Conservation (phyloP, 2,113 vertebrate genomes). For the Myotis lucifugus region DNA sequence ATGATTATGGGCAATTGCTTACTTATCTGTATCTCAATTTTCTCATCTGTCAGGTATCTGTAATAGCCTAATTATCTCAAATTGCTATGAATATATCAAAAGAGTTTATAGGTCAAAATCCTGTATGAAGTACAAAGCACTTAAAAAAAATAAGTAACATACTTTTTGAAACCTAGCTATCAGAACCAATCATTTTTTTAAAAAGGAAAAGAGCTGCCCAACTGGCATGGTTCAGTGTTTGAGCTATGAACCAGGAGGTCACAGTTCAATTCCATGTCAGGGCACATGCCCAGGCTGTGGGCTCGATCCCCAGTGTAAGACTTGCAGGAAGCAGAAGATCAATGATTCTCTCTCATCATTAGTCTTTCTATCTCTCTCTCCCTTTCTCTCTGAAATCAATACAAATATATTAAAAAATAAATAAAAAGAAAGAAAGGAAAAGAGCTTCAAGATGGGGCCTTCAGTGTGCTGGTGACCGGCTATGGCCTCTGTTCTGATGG, state of each 20-base stretch:
- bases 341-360: too few relatives aligned
- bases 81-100: not conserved
- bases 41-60: not conserved
- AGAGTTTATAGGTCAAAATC: not conserved
- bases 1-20: not conserved
- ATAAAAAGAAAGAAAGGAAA: not conserved
- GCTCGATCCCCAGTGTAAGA: too few relatives aligned
- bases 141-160: not conserved
- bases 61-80: not conserved
- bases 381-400: too few relatives aligned
- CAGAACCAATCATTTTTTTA: not conserved
- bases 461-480: not conserved
- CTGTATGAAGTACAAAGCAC: not conserved
- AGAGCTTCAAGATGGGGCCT: not conserved
- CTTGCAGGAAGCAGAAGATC: too few relatives aligned
- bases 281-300: too few relatives aligned
- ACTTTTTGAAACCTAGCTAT: not conserved
- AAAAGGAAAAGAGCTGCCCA: not conserved
- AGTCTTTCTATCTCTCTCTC: too few relatives aligned
- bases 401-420: not conserved
- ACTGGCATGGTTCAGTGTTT: too few relatives aligned
- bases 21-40: not conserved
- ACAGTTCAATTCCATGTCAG: too few relatives aligned
- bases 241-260: too few relatives aligned
- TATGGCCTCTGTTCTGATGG: not conserved